Conservation (phyloP, 2,113 vertebrate species). For the Sula dactylatra region DNA sequence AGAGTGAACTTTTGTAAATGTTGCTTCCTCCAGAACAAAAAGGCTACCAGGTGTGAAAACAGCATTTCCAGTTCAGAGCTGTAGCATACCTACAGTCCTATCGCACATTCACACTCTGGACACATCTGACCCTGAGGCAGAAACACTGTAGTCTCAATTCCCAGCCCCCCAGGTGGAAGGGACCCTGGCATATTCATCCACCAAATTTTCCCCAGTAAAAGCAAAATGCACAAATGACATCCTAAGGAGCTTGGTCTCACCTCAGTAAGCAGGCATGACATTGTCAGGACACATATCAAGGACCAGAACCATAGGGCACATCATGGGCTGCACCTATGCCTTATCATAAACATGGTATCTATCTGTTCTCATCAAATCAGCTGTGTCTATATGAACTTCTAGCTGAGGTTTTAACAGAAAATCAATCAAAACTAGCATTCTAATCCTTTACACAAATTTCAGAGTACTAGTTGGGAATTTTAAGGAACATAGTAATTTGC, state of each 20-base stretch:
- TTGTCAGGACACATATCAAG: not conserved
- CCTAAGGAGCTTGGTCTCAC: not conserved
- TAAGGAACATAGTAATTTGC: not conserved
- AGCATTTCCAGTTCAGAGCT: not conserved
- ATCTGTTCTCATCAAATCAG: not conserved
- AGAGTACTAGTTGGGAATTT: not conserved
- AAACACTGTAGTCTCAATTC: accelerated
- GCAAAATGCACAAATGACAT: accelerated
- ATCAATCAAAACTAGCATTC: not conserved
- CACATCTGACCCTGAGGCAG: not conserved
- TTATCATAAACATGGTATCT: not conserved
- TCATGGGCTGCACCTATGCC: not conserved
- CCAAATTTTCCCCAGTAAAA: not conserved
- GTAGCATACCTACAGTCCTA: not conserved
- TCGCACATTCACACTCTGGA: not conserved
- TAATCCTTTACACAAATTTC: not conserved
- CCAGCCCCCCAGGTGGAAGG: not conserved
- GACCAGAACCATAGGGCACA: not conserved
- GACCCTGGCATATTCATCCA: accelerated
- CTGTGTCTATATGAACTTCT: not conserved
- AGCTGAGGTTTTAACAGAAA: not conserved
- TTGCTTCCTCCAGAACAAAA: not conserved
- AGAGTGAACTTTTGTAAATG: not conserved
- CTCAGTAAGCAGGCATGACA: not conserved
- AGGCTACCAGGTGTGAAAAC: not conserved